These are phyloP conservation scores for Phoenicopterus ruber DNA, from an alignment of 2,113 vertebrate genomes.

Conservation along the genomic window DNA sequence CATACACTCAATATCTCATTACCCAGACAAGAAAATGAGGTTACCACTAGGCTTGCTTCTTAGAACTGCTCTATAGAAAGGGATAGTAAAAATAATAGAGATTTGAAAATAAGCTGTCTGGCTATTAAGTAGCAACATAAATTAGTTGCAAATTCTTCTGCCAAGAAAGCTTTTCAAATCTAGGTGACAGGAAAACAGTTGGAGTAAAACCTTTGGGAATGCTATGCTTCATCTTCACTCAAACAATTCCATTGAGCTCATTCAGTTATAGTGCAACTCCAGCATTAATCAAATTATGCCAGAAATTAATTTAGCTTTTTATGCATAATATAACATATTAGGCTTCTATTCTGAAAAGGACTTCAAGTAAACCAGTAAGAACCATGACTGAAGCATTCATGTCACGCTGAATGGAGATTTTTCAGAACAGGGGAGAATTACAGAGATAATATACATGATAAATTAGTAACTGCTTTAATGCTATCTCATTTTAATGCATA, in stretches of 20 bases:
- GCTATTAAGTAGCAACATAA: background rate
- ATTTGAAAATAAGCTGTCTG: background rate
- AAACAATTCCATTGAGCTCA: background rate
- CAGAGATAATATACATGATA: background rate
- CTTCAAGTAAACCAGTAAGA: background rate
- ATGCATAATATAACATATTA: background rate
- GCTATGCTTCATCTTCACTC: background rate
- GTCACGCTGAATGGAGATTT: background rate
- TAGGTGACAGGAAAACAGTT: conserved; percentile 15
- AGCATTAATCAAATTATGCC: conserved; percentile 7
- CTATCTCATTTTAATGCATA: background rate
- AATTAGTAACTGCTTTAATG: background rate
- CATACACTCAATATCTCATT: background rate
- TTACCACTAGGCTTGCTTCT: background rate
- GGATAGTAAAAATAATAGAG: background rate
- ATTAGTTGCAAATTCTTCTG: background rate
- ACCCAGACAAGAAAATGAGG: background rate
- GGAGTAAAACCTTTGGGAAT: conserved; percentile 4
- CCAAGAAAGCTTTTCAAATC: conserved; percentile 13
- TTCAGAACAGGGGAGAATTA: background rate
- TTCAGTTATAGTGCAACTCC: background rate
- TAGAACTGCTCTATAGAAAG: background rate
- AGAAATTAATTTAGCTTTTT: background rate
- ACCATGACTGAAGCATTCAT: background rate
- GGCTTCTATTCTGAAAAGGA: background rate